Evolutionary conservation across 2,888 invertebrate species (phyloP), one percentile per base, ranked within the genome.

Genomic region (Odontocerum albicorne): DNA sequence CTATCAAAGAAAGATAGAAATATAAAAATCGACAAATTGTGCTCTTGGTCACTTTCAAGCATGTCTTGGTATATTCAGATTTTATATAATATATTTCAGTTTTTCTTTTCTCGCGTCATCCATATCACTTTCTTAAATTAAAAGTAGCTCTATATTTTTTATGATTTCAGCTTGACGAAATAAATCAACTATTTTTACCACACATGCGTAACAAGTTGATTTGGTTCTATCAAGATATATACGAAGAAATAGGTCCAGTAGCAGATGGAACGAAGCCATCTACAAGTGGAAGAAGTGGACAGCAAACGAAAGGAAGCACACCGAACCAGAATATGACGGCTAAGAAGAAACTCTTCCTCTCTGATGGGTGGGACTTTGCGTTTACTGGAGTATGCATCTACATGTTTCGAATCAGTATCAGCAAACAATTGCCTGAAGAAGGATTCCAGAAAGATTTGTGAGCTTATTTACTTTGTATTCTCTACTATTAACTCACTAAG

Each of bases 171-270:
- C 74, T 92, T 66, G 92, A 92, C 70, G 92, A 92, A 70, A 91
- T 93, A 66, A 92, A 92, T 71, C 88, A 90, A 68, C 76, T 93
- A 1, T 92, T 92, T 67, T 74, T 91, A 20, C 91, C 92, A 0
- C 89, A 91, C 66, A 89, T 90, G 87, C 84, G 87, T 64, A 87
- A 88, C 63, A 91, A 91, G 64, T 79, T 93, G 21, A 80, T 93
- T 63, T 92, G 92, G 91, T 93, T 90, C 70, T 92, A 91, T 67
- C 93, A 93, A 74, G 91, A 92, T 57, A 85, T 89, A 43, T 88
- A 89, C 63, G 90, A 64, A 62, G 83, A 71, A 21, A 69, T 77
- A 66, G 69, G 80, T 67, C 65, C 80, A 66, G 58, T 79, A 65
- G 59, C 78, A 74, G 15, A 80, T 78, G 33, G 22, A 4, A 16